Evolutionary conservation across 2,888 invertebrate species (phyloP), one percentile per base, ranked within the genome.

Genomic region (Flexamia atlantica): DNA sequence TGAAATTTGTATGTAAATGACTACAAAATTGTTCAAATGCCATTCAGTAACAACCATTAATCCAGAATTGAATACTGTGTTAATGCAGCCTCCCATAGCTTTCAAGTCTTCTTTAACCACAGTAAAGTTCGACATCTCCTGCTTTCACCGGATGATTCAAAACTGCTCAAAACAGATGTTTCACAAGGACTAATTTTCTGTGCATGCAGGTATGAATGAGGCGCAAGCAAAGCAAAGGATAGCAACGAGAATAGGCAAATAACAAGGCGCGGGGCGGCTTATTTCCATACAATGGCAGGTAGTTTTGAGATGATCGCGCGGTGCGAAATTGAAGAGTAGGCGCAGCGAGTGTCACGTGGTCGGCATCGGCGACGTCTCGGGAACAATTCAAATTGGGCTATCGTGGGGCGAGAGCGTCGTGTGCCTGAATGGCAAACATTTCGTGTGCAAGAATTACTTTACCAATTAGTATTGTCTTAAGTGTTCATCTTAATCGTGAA

Each of bases 201-300:
- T 17, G 28, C 70, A 20, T 70, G 70, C n/a, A 70, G 70, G 70
- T 40, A 70, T 70, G 70, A 70, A 70, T 70, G 70, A 40, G 70
- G 14, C 36, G 40, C 36, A 14, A 70, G 3, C 36, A 14, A n/a
- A 14, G 32, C 68, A 17, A 30, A n/a, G 53, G 53, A n/a, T 10
- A 17, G 32, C 68, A 68, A 68, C 68, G 30, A 68, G 70, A 70
- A 28, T 70, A 70, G 36, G 30, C 70, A 70, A 70, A 70, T 70
- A 70, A 70, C 70, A 70, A 70, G 70, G 70, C 70, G 40, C 70
- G n/a, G 40, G 28, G 68, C n/a, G 70, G 36, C 70, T 20, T 40
- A 70, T 70, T 28, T 70, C 40, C 70, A 70, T 70, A 70, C 70
- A 70, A 70, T 70, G 70, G 70, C 70, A 40, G 40, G 70, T 40